These are phyloP conservation scores for Syngnathoides biaculeatus DNA, from an alignment of 2,113 vertebrate species.

Conservation along the genomic window DNA sequence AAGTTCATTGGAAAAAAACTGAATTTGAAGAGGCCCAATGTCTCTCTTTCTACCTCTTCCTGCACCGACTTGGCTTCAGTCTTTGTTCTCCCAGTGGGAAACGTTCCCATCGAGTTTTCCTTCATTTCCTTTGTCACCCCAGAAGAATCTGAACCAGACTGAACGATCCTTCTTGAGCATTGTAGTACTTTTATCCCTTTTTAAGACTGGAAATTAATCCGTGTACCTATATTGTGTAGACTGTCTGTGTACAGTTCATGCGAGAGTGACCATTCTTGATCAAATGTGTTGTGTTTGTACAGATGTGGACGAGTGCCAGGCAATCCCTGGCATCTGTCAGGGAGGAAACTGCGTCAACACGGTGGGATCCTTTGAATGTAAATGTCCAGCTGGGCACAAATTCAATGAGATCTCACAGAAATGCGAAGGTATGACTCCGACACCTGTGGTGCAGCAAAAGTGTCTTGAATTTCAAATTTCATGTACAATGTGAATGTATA, in stretches of 20 bases:
- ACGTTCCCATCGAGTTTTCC: constrained; percentile 74
- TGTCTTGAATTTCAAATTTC: constrained; percentile 16
- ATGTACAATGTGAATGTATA: constrained; percentile 31
- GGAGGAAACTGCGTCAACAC: constrained; percentile 99
- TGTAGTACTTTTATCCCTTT: constrained; percentile 1
- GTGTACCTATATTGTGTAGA: background rate
- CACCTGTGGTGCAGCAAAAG: background rate
- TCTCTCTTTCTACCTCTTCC: constrained; percentile 6
- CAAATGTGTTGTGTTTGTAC: constrained; percentile 61
- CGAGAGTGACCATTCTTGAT: constrained; percentile 22
- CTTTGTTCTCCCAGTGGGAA: constrained; percentile 83
- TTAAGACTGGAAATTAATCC: constrained; percentile 1
- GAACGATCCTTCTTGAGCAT: background rate
- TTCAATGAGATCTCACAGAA: constrained; percentile 97
- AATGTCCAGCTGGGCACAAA: constrained; percentile 96
- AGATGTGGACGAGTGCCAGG: constrained; percentile 99
- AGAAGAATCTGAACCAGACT: constrained; percentile 24
- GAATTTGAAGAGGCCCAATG: background rate
- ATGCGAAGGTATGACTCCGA: constrained; percentile 91
- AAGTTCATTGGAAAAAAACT: background rate
- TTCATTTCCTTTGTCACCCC: constrained; percentile 18
- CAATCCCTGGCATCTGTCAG: constrained; percentile 96
- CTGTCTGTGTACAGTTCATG: constrained; percentile 2
- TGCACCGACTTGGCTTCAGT: constrained; percentile 72
- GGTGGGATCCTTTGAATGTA: constrained; percentile 98